Conservation (phyloP, 2,888 invertebrate genomes). For the Cremastinae sp. region DNA sequence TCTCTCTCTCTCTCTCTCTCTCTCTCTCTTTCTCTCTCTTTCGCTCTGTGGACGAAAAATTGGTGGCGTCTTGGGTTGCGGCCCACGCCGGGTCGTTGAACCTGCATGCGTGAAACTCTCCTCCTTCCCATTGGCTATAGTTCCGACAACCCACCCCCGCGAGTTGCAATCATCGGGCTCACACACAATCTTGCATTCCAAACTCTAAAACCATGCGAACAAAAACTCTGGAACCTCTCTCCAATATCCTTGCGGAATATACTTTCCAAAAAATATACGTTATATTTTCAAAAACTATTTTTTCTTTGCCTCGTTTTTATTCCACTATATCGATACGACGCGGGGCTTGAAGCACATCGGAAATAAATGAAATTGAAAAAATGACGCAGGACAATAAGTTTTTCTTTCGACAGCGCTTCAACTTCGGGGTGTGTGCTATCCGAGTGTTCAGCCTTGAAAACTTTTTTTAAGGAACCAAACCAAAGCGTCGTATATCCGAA, state of each 20-base stretch:
- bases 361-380: no score
- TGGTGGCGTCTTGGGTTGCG: conserved; percentile 38
- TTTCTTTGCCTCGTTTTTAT: background rate
- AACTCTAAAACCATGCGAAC: conserved; percentile 9
- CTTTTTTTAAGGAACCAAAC: conserved; percentile 1
- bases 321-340: no score
- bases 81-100: conserved; percentile 54
- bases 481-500: no score
- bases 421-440: no score
- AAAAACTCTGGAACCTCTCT: conserved; percentile 1
- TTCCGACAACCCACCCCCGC: conserved; percentile 23
- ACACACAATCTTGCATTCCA: conserved; percentile 27
- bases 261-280: background rate
- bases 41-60: conserved; percentile 34
- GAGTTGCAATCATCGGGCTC: conserved; percentile 17
- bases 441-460: conserved; percentile 50
- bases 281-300: no score
- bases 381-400: no score
- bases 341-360: no score
- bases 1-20: background rate
- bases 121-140: conserved; percentile 37
- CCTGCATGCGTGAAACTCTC: conserved; percentile 43
- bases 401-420: no score
- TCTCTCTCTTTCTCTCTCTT: conserved; percentile 35
- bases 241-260: conserved; percentile 15